Percentiles rank a stretch among this genome's conserved stretches.
These are phyloP conservation scores for Paralvinella palmiformis DNA, from an alignment of 1,140 invertebrate genomes.

Conservation along the genomic window DNA sequence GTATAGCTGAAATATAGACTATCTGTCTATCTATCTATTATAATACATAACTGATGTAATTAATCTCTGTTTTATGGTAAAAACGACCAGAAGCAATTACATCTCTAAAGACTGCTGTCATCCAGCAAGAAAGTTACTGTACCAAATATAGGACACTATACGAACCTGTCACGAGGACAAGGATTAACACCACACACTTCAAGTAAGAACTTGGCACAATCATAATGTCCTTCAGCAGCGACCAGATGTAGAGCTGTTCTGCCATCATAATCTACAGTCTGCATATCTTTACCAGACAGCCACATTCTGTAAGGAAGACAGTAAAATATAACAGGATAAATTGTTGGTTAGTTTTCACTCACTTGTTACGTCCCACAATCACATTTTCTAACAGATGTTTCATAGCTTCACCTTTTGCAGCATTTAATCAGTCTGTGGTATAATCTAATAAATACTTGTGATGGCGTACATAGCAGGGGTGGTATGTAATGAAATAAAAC, in stretches of 20 bases:
- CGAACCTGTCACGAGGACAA: constrained; percentile 30
- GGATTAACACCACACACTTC: constrained; percentile 28
- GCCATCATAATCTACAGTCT: constrained; percentile 55
- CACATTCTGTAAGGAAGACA: constrained; percentile 65
- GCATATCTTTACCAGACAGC: constrained; percentile 69
- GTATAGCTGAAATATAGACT: too few relatives aligned
- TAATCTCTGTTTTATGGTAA: too few relatives aligned
- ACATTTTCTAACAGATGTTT: not conserved
- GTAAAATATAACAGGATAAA: not conserved
- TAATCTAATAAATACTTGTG: constrained; percentile 6
- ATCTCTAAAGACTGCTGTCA: too few relatives aligned
- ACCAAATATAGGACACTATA: too few relatives aligned
- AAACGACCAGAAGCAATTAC: too few relatives aligned
- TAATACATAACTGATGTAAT: too few relatives aligned
- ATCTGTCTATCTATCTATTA: too few relatives aligned
- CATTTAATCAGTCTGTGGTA: not conserved
- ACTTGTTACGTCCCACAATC: not conserved
- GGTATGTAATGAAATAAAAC: not conserved
- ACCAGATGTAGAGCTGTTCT: constrained; percentile 53
- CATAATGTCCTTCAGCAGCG: constrained; percentile 48
- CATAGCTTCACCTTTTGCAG: not conserved
- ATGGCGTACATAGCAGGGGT: not conserved
- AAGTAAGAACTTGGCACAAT: constrained; percentile 30
- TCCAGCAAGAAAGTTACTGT: too few relatives aligned
- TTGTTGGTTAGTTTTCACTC: not conserved